Evolutionary conservation across 2,888 invertebrate species (phyloP).

Genomic region (Drosophila incognita): DNA sequence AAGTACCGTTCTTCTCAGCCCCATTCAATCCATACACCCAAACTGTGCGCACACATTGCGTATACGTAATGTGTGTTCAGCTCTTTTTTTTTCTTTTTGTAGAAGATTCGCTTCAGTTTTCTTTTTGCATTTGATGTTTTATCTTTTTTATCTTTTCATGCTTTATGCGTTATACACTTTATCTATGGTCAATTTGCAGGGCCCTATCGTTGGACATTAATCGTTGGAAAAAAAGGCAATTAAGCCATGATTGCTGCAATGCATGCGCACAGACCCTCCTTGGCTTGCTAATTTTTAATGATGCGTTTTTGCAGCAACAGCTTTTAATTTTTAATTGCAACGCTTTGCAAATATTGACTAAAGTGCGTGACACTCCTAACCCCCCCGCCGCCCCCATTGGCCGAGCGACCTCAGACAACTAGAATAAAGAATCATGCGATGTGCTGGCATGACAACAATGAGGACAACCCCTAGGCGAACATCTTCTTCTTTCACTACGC

Average conservation of each 20-base stretch:
- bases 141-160: conserved; percentile 23
- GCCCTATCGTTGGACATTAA: conserved; percentile 43
- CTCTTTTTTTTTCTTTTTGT: conserved; percentile 12
- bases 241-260: conserved; percentile 22
- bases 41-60: conserved; percentile 19
- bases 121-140: conserved; percentile 5
- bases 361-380: conserved; percentile 56
- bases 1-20: conserved; percentile 5
- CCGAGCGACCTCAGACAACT: conserved; percentile 38
- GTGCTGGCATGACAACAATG: conserved; percentile 14
- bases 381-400: background rate
- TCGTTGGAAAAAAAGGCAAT: conserved; percentile 56
- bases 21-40: conserved; percentile 7
- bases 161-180: conserved; percentile 21
- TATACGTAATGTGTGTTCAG: conserved; percentile 38
- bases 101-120: conserved; percentile 30
- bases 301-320: conserved; percentile 22
- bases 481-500: conserved; percentile 12
- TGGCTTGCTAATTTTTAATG: conserved; percentile 52
- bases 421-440: background rate
- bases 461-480: conserved; percentile 38
- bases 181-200: conserved; percentile 45
- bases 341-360: conserved; percentile 67
- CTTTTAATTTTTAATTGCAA: conserved; percentile 67
- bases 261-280: conserved; percentile 17